These are phyloP conservation scores for Sarcophaga peregrina DNA, from an alignment of 1,140 invertebrate genomes.

Conservation along the genomic window DNA sequence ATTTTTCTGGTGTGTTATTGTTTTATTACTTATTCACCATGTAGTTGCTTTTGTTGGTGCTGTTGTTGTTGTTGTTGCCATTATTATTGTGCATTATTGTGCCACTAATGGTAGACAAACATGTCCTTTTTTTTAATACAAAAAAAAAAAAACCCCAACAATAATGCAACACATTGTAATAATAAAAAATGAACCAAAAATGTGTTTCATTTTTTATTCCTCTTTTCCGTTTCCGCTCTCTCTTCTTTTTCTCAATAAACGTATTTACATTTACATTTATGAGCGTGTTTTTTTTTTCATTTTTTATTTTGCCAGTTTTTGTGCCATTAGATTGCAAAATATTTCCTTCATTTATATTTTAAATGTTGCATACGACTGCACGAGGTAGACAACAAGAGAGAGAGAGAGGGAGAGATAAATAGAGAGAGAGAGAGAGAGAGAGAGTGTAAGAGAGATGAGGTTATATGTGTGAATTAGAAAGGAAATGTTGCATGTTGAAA, in stretches of 20 bases:
- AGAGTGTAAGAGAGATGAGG: too few relatives aligned
- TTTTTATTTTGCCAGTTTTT: background rate
- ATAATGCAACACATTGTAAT: background rate
- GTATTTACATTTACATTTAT: background rate
- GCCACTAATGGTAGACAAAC: slow-evolving; percentile 2
- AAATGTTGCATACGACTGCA: background rate
- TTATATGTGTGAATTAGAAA: background rate
- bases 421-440: too few relatives aligned
- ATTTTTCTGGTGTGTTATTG: too few relatives aligned
- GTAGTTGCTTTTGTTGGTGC: background rate
- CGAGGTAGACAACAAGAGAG: too few relatives aligned
- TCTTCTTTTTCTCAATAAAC: too few relatives aligned
- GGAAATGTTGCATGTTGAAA: background rate
- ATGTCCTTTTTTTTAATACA: background rate
- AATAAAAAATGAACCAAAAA: background rate
- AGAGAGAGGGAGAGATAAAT: too few relatives aligned
- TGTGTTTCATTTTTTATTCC: background rate
- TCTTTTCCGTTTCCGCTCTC: too few relatives aligned
- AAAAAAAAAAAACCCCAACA: background rate
- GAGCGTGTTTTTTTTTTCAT: background rate
- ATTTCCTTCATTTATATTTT: background rate
- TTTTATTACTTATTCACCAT: background rate
- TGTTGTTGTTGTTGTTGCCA: background rate
- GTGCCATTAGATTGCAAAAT: background rate
- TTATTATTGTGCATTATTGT: background rate